Evolutionary conservation across 2,113 vertebrate genomes (phyloP), one percentile per base, ranked within the genome.

Genomic region (Andinoacara biseriatus): DNA sequence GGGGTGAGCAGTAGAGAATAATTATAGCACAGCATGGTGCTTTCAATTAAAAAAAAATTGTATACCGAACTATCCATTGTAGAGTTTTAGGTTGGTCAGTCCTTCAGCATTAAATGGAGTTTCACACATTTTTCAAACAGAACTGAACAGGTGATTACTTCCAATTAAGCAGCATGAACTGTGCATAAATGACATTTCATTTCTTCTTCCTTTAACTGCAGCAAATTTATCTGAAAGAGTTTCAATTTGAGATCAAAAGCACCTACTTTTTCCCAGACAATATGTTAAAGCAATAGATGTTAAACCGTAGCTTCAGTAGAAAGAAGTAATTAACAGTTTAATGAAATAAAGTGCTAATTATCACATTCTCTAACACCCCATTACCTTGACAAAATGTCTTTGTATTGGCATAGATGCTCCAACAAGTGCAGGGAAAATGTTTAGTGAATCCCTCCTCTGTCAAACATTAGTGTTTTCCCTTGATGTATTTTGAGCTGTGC

Each of bases 261-360:
- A 52, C 54, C 43, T 86, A 22, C 20, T 14, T 46, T 57, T 77
- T 31, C 33, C 29, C 17, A 57, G 49, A 80, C 20, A 54, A 67
- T 57, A 67, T 59, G 84, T 57, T 81, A 75, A 85, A 58, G 26
- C 49, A 84, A 61, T 80, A 89, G 61, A 74, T 90, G 81, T 79
- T 65, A 82, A 52, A 43, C 5, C 15, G 20, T 31, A 61, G 35
- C 13, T 85, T 67, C 63, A 81, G 38, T 5, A 4, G 8, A 52
- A 57, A 46, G 9, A 78, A 22, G 18, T 87, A 69, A 83, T 89
- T 74, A 78, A 78, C 35, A 78, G 46, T 49, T 86, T 76, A 86
- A 85, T 88, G 40, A 78, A 78, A 86, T 24, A 58, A n/a, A 52
- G 33, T 14, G 76, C 4, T 76, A 87, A 85, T 91, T 91, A 74